A percentile compares a stretch with the other conserved stretches of the same genome.
phyloP scores from a whole-genome alignment of 2,113 vertebrate genomes.

The Silurus glanis region DNA sequence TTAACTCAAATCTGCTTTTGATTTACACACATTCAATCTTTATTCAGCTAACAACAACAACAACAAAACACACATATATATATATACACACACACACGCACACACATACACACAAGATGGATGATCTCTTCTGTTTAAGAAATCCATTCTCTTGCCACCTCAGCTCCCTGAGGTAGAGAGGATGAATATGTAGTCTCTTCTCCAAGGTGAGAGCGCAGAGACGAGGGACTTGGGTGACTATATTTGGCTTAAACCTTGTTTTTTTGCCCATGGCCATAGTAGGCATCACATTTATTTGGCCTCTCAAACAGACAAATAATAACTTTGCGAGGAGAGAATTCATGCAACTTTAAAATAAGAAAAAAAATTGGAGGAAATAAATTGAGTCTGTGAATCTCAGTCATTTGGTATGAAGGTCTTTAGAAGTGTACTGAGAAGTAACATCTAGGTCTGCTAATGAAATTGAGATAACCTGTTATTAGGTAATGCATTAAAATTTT shows the following conservation, averaged over 20 bases:
- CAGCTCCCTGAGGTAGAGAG: slow-evolving; percentile 68
- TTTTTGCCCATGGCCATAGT: slow-evolving; percentile 63
- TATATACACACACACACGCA: neutral
- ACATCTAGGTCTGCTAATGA: neutral
- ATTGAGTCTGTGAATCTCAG: neutral
- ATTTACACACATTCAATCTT: slow-evolving; percentile 71
- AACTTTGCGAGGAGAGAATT: slow-evolving; percentile 5
- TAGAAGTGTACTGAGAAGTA: neutral
- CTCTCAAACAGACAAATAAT: slow-evolving; percentile 55
- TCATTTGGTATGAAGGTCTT: neutral
- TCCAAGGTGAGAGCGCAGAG: slow-evolving; percentile 57
- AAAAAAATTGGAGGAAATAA: neutral
- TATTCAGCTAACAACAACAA: slow-evolving; percentile 65
- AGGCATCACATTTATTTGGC: slow-evolving; percentile 63
- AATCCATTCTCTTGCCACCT: slow-evolving; percentile 68
- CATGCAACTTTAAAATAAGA: neutral
- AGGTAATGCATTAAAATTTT: too few species aligned
- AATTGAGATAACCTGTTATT: neutral
- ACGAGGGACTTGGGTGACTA: slow-evolving; percentile 67
- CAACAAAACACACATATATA: neutral
- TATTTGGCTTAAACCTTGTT: slow-evolving; percentile 66
- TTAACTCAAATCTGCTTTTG: slow-evolving; percentile 66
- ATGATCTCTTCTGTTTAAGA: slow-evolving; percentile 70
- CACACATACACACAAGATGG: slow-evolving; percentile 59
- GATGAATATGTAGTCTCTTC: slow-evolving; percentile 64